Conservation (phyloP, 2,888 invertebrate species). For the Nipponacmea schrenckii region DNA sequence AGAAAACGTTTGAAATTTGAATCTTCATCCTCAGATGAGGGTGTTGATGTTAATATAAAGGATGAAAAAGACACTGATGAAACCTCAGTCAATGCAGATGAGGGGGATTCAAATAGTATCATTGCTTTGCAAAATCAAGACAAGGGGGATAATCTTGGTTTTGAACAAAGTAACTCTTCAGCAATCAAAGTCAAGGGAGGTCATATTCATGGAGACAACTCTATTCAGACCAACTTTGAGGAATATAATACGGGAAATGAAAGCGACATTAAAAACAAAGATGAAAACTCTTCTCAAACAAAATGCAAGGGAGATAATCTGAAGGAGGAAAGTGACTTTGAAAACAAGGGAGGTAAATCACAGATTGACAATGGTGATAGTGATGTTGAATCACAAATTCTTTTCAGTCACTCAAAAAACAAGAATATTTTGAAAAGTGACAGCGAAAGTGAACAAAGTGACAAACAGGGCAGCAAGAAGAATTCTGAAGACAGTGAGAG, state of each 20-base stretch:
- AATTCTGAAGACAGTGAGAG: neutral
- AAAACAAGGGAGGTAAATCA: neutral
- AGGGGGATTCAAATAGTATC: neutral
- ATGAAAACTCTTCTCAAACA: neutral
- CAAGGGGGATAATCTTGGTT: too few species aligned
- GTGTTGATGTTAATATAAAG: too few species aligned
- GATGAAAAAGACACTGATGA: neutral
- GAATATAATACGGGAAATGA: too few species aligned
- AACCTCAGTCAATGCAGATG: neutral
- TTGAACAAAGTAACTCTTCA: too few species aligned
- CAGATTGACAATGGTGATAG: neutral
- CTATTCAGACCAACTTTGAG: too few species aligned
- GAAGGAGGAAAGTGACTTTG: neutral
- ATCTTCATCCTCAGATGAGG: neutral
- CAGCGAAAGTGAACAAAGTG: neutral
- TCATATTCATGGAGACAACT: neutral
- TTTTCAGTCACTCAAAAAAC: neutral
- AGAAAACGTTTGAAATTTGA: neutral
- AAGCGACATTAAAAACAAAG: too few species aligned
- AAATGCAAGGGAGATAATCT: neutral
- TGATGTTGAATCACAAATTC: neutral
- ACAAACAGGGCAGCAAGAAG: neutral
- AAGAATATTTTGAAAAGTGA: slow-evolving; percentile 1
- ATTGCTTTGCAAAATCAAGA: too few species aligned
- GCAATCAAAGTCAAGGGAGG: too few species aligned